Evolutionary conservation across 2,113 vertebrate species (phyloP).

Genomic region (Macaca mulatta): DNA sequence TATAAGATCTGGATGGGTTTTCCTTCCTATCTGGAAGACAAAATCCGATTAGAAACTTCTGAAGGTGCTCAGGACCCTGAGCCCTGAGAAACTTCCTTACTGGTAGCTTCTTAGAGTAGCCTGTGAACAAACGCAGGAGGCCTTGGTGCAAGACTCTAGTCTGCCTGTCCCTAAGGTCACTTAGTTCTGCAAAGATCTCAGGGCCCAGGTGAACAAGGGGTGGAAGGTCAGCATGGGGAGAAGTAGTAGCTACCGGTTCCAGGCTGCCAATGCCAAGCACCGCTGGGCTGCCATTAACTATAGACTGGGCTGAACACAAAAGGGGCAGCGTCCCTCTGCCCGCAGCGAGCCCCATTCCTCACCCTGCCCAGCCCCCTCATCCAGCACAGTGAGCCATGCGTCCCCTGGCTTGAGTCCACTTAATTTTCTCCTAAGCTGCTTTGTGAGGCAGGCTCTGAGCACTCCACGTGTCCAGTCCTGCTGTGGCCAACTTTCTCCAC

Average conservation of each 20-base stretch:
- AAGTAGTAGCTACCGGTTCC: not conserved
- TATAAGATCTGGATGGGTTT: not conserved
- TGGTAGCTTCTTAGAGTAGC: not conserved
- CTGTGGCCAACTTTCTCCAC: not conserved
- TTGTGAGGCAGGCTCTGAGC: constrained; percentile 17
- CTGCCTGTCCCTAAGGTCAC: not conserved
- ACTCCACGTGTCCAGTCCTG: not conserved
- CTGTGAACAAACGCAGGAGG: not conserved
- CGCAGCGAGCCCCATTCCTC: not conserved
- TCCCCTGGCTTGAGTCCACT: constrained; percentile 34
- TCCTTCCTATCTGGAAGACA: not conserved
- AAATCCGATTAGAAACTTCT: not conserved
- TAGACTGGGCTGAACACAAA: not conserved
- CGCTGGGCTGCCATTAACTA: not conserved
- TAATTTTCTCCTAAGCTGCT: constrained; percentile 43
- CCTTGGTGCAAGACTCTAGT: not conserved
- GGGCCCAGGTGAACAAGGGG: not conserved
- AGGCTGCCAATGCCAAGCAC: not conserved
- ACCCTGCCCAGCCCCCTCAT: not conserved
- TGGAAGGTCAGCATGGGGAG: not conserved
- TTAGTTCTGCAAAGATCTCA: not conserved
- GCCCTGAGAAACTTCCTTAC: not conserved
- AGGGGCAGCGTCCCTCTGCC: not conserved
- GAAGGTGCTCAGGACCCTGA: not conserved
- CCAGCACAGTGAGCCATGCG: not conserved